Base-by-base conservation (phyloP, 1,140 invertebrate genomes). In the Pectinophora gossypiella region DNA sequence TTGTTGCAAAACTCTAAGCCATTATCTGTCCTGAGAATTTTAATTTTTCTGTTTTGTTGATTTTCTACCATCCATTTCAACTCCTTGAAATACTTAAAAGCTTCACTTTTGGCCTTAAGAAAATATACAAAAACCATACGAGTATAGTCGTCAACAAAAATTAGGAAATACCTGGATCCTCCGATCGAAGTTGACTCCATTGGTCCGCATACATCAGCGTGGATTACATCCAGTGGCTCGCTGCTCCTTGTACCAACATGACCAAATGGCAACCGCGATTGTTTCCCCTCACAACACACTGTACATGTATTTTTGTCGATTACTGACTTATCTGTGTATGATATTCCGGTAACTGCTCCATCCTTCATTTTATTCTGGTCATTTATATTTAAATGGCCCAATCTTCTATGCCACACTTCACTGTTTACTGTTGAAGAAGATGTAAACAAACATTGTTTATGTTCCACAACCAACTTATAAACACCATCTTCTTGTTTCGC, bases 1-100 rank as follows among this genome's bases (percentile, higher is more conserved):
- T 57, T 20, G 19, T 73, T 79, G 7, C 67, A 40, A 44, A 72
- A 76, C 36, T 85, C 82, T 27, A 6, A 12, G 9, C 78, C 84
- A 61, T 81, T 84, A 51, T 89, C 85, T 0, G 68, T 67, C 48
- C 68, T 54, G 2, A 89, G 16, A 1, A 40, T 46, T 56, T 76
- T 76, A 3, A 85, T 54, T 35, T 56, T 65, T 19, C 54, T 50
- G 18, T 61, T 50, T 38, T 61, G 72, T 50, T 85, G 59, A 16
- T 54, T 70, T 52, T 82, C 61, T 4, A 59, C 62, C 36, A 61
- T 48, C 23, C 19, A 36, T 10, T 84, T 54, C 48, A 64, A 86
- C 4, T 60, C 47, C 36, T 65, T 68, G 19, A 84, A 43, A 35
- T 36, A 45, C n/a, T 64, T 35, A 18, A 22, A 48, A 2, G 56